phyloP scores from a whole-genome alignment of 2,113 vertebrate species.

The Etia nguti region DNA sequence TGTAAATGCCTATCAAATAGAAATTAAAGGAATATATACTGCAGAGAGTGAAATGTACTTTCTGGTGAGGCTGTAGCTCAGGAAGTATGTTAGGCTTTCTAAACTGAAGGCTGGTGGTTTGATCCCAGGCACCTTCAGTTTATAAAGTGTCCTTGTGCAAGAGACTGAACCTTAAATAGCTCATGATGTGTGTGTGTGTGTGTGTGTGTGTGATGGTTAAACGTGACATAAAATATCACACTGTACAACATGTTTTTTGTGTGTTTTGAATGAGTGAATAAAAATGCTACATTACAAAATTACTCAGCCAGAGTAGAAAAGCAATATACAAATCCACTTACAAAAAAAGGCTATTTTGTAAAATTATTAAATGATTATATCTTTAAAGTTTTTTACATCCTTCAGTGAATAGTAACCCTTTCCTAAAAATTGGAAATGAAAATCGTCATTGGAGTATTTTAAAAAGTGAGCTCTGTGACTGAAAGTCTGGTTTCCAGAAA shows the following conservation, averaged over 20 bases:
- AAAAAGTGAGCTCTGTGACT: neutral
- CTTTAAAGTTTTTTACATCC: neutral
- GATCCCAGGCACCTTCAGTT: neutral
- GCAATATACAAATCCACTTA: neutral
- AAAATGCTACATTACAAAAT: neutral
- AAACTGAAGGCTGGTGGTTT: neutral
- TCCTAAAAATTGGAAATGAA: neutral
- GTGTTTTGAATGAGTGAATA: neutral
- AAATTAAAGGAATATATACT: neutral
- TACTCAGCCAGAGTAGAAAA: neutral
- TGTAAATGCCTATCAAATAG: neutral
- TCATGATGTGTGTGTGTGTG: no score
- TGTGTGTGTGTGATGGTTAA: neutral
- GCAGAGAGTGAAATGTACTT: neutral
- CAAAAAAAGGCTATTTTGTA: neutral
- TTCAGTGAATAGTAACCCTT: neutral
- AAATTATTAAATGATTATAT: no score
- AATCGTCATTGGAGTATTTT: neutral
- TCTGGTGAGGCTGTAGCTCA: neutral
- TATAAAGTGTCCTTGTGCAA: neutral
- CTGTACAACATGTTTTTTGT: neutral
- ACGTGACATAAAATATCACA: neutral
- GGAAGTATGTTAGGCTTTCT: neutral
- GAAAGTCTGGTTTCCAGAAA: neutral
- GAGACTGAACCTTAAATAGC: neutral